Evolutionary conservation across 2,113 vertebrate species (phyloP).

Genomic region (Cariama cristata): DNA sequence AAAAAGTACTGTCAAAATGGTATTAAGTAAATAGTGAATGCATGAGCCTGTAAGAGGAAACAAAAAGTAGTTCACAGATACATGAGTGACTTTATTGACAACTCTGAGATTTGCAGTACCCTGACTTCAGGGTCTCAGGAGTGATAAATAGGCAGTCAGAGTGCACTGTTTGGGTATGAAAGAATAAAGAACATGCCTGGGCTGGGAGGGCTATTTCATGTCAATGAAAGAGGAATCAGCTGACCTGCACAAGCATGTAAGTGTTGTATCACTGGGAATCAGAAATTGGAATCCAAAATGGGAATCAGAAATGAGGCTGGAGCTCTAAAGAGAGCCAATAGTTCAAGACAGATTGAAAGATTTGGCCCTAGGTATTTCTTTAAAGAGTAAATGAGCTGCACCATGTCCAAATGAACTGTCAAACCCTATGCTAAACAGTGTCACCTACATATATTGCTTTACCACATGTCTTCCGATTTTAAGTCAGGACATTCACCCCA

Average conservation of each 20-base stretch:
- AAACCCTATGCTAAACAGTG: neutral
- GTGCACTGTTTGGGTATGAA: neutral
- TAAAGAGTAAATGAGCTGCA: neutral
- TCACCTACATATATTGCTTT: neutral
- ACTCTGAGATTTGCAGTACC: neutral
- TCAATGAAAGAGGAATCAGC: neutral
- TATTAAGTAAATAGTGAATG: conserved; percentile 65
- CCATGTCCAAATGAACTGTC: neutral
- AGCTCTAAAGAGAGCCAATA: neutral
- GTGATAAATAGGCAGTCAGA: conserved; percentile 37
- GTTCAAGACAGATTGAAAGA: neutral
- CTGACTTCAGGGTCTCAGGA: conserved; percentile 1
- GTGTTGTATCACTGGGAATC: neutral
- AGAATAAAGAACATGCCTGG: neutral
- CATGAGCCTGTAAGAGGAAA: conserved; percentile 45
- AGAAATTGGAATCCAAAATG: neutral
- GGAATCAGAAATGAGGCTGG: neutral
- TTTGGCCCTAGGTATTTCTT: neutral
- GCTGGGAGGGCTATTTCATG: neutral
- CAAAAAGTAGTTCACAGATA: conserved; percentile 58
- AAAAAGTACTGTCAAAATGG: conserved; percentile 46
- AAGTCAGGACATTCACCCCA: neutral
- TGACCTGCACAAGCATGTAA: neutral
- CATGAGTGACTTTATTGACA: conserved; percentile 51
- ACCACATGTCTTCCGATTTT: neutral